Conservation (phyloP, 1,140 invertebrate genomes). For the Tribolium castaneum region DNA sequence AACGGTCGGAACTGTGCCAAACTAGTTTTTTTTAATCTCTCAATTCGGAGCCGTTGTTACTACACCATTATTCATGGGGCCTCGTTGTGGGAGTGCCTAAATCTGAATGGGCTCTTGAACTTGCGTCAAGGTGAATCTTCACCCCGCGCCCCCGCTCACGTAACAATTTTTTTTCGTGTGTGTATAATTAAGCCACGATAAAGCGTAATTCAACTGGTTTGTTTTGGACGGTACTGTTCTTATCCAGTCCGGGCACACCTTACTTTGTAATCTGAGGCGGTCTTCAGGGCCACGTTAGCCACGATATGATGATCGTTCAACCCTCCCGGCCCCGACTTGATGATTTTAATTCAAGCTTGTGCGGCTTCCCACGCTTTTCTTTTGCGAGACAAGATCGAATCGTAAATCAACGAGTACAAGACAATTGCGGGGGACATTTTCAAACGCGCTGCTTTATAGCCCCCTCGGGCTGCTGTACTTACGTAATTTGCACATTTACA, state of each 20-base stretch:
- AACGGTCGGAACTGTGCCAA: constrained; percentile 37
- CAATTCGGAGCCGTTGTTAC: neutral
- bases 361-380: constrained; percentile 3
- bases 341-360: constrained; percentile 5
- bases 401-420: neutral
- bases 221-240: constrained; percentile 9
- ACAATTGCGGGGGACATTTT: neutral
- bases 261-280: constrained; percentile 35
- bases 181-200: constrained; percentile 12
- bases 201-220: constrained; percentile 10
- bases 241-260: constrained; percentile 34
- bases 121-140: neutral
- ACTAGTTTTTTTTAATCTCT: constrained; percentile 13
- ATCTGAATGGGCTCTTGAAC: neutral
- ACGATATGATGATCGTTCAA: constrained; percentile 16
- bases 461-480: constrained; percentile 1
- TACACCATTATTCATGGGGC: neutral
- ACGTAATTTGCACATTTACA: constrained; percentile 19
- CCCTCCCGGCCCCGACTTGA: neutral
- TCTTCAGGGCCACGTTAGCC: constrained; percentile 34
- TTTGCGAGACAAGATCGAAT: neutral
- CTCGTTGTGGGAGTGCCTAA: constrained; percentile 1
- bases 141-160: constrained; percentile 1
- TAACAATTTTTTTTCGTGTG: neutral
- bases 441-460: neutral